Evolutionary conservation across 1,140 invertebrate species (phyloP).

Genomic region (Leptinotarsa defecta): DNA sequence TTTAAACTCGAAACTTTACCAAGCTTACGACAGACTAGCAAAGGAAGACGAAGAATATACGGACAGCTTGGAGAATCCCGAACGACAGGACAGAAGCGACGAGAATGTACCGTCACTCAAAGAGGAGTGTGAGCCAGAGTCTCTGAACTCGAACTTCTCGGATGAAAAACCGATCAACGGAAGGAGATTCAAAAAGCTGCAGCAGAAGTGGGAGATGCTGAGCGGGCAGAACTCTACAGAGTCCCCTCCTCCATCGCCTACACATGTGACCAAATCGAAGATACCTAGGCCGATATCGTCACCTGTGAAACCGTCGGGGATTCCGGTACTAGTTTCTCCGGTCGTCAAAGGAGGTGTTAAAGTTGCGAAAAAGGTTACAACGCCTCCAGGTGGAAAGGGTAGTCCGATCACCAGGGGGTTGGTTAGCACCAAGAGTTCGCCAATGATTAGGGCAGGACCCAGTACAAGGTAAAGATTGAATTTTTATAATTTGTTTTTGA

Average conservation of each 20-base stretch:
- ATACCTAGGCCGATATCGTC: slow-evolving; percentile 72
- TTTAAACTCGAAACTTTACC: slow-evolving; percentile 70
- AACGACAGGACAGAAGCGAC: slow-evolving; percentile 20
- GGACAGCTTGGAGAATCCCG: slow-evolving; percentile 66
- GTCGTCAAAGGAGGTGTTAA: slow-evolving; percentile 37
- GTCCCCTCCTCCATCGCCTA: slow-evolving; percentile 58
- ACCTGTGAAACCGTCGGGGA: slow-evolving; percentile 60
- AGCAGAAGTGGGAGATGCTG: slow-evolving; percentile 86
- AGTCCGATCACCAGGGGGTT: neutral
- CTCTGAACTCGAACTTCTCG: slow-evolving; percentile 49
- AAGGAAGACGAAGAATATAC: slow-evolving; percentile 74
- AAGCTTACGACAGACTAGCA: slow-evolving; percentile 70
- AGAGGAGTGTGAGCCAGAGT: slow-evolving; percentile 51
- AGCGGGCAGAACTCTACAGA: slow-evolving; percentile 59
- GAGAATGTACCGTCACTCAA: slow-evolving; percentile 47
- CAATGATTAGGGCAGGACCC: slow-evolving; percentile 32
- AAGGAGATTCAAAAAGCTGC: slow-evolving; percentile 72
- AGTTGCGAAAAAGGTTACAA: slow-evolving; percentile 38
- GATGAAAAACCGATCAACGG: slow-evolving; percentile 57
- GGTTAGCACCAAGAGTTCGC: slow-evolving; percentile 33
- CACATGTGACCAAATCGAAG: slow-evolving; percentile 63
- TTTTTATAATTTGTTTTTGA: neutral
- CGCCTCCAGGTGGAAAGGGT: slow-evolving; percentile 22
- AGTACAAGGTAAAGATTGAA: slow-evolving; percentile 29
- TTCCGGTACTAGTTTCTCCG: slow-evolving; percentile 46